Percentiles rank a stretch among this genome's conserved stretches.
Evolutionary conservation across 2,888 invertebrate species (phyloP).

Genomic region (Parnassius orleans): DNA sequence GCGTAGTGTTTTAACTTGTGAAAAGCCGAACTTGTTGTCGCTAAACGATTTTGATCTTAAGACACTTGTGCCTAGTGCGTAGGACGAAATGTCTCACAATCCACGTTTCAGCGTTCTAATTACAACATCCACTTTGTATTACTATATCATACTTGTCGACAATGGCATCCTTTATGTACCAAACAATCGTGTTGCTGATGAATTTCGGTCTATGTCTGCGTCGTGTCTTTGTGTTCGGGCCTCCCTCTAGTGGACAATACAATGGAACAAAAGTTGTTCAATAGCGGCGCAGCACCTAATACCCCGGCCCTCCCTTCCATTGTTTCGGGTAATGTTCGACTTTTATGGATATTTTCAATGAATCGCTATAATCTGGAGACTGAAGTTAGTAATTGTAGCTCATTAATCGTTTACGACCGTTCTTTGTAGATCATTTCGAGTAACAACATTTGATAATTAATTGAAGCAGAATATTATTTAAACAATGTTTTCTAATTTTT

Average conservation of each 20-base stretch:
- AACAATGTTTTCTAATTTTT: no score
- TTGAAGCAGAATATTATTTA: neutral
- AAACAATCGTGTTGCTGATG: slow-evolving; percentile 81
- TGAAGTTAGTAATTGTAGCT: slow-evolving; percentile 67
- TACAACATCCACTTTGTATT: slow-evolving; percentile 75
- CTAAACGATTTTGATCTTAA: slow-evolving; percentile 14
- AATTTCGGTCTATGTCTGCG: slow-evolving; percentile 80
- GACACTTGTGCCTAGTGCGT: slow-evolving; percentile 12
- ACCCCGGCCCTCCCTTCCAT: slow-evolving; percentile 74
- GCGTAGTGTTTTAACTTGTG: neutral
- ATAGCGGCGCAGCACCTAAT: slow-evolving; percentile 78
- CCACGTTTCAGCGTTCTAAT: slow-evolving; percentile 63
- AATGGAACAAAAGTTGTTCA: slow-evolving; percentile 81
- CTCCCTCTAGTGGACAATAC: slow-evolving; percentile 78
- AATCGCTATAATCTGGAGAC: slow-evolving; percentile 76
- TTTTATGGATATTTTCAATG: slow-evolving; percentile 81
- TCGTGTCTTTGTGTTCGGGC: slow-evolving; percentile 72
- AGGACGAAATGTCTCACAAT: slow-evolving; percentile 33
- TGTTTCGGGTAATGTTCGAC: slow-evolving; percentile 80
- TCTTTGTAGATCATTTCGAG: slow-evolving; percentile 19
- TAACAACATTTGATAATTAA: neutral
- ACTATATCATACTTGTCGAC: slow-evolving; percentile 79
- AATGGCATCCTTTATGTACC: slow-evolving; percentile 79
- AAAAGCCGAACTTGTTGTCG: neutral
- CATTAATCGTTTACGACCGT: slow-evolving; percentile 42